phyloP scores from a whole-genome alignment of 2,113 vertebrate species.

The Lynx canadensis region DNA sequence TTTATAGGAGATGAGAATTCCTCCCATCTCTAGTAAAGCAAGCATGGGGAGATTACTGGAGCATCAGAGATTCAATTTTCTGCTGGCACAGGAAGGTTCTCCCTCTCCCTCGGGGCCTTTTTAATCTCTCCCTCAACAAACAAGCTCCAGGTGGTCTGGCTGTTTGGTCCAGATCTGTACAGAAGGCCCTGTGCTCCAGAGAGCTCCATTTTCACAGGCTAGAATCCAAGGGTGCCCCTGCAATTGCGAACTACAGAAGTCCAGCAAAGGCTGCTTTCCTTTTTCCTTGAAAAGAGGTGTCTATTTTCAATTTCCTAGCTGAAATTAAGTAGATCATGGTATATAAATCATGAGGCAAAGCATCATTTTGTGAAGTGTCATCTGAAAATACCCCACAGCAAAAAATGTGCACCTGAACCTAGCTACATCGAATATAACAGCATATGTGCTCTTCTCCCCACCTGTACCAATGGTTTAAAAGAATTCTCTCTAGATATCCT shows the following conservation, averaged over 20 bases:
- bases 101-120: background rate
- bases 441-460: rapidly evolving
- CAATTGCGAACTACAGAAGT: background rate
- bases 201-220: background rate
- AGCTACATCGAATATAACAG: background rate
- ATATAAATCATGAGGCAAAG: background rate
- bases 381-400: background rate
- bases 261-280: background rate
- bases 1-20: background rate
- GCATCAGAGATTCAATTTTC: background rate
- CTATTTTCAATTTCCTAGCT: background rate
- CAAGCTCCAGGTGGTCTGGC: background rate
- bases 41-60: background rate
- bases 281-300: background rate
- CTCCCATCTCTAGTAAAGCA: background rate
- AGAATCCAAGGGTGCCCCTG: background rate
- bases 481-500: background rate
- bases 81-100: background rate
- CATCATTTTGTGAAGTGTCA: background rate
- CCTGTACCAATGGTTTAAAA: background rate
- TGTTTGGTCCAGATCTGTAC: background rate
- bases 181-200: background rate
- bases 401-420: background rate
- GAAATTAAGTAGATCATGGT: background rate
- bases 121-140: background rate